Evolutionary conservation across 2,888 invertebrate genomes (phyloP).

Genomic region (Drosophila kuntzei): DNA sequence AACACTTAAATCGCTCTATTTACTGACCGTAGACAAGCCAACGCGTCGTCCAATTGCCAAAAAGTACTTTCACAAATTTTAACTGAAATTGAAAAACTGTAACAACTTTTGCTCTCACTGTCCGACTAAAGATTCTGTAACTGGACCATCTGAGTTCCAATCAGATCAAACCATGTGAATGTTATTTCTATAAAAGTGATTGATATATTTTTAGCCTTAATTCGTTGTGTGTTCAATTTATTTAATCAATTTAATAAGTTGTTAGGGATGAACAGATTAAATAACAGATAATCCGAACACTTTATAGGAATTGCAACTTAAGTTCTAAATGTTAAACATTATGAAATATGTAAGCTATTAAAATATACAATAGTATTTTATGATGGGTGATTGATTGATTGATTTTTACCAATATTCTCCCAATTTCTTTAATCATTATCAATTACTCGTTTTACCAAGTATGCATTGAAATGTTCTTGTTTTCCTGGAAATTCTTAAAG

Average conservation of each 20-base stretch:
- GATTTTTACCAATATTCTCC: neutral
- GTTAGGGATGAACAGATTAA: no score
- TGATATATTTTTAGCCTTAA: neutral
- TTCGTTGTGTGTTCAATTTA: neutral
- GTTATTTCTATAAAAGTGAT: neutral
- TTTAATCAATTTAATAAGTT: neutral
- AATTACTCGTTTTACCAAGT: neutral
- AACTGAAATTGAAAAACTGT: neutral
- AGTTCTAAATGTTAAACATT: no score
- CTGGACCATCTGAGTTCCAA: neutral
- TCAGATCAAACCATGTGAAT: neutral
- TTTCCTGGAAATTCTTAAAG: neutral
- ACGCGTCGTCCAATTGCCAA: constrained; percentile 8
- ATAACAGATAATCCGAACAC: neutral
- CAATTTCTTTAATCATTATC: neutral
- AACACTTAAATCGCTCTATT: constrained; percentile 51
- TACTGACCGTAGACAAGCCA: constrained; percentile 22
- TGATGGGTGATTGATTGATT: neutral
- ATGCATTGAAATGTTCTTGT: neutral
- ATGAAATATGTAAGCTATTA: neutral
- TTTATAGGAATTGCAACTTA: neutral
- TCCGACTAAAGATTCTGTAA: neutral
- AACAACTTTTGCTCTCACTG: neutral
- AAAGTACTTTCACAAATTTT: constrained; percentile 1
- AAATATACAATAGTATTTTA: neutral